These are phyloP conservation scores for Saturnia pavonia DNA, from an alignment of 2,888 invertebrate species.

Conservation along the genomic window DNA sequence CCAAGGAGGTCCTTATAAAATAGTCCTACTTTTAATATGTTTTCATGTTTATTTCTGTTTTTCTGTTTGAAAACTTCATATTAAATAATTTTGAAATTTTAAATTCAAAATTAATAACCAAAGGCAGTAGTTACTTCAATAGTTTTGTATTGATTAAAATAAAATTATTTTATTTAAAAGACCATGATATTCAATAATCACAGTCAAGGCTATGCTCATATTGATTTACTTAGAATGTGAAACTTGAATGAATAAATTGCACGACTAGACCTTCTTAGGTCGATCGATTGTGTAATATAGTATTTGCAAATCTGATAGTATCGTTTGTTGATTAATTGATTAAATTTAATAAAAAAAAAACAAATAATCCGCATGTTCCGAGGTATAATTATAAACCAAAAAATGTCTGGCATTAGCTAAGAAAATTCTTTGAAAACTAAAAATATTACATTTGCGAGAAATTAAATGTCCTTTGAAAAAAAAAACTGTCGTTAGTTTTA, in stretches of 20 bases:
- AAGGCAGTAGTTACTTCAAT: not conserved
- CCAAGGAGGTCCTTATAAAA: not conserved
- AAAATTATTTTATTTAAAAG: not conserved
- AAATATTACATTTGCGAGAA: no score
- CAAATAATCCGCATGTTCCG: no score
- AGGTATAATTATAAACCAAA: no score
- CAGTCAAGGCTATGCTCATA: constrained; percentile 2
- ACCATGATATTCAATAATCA: not conserved
- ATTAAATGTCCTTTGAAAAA: no score
- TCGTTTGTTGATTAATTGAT: no score
- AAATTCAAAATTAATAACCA: not conserved
- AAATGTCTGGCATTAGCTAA: no score
- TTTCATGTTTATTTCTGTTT: not conserved
- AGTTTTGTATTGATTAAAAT: not conserved
- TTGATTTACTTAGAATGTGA: constrained; percentile 1
- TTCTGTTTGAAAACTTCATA: not conserved
- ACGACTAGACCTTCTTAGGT: not conserved
- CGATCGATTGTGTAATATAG: not conserved
- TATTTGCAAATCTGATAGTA: no score
- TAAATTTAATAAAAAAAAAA: no score
- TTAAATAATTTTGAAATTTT: not conserved
- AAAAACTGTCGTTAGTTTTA: no score
- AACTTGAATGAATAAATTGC: not conserved
- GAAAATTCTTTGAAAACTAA: no score
- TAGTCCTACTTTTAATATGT: not conserved